These are phyloP conservation scores for Stomorhina lunata DNA, from an alignment of 2,888 invertebrate species.

Conservation along the genomic window DNA sequence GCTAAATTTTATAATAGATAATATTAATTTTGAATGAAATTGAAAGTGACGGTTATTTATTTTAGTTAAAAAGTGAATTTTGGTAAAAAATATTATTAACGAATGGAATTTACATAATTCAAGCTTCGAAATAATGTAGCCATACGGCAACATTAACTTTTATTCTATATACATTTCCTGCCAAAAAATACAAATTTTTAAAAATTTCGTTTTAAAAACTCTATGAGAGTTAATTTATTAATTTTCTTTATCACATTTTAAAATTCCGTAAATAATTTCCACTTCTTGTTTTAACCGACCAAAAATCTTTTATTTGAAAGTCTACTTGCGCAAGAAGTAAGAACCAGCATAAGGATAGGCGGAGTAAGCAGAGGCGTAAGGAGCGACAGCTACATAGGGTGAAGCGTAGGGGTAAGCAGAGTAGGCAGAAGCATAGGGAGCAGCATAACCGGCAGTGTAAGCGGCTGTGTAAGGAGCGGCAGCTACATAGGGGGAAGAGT, in stretches of 20 bases:
- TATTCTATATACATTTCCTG: no score
- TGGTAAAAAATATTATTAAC: no score
- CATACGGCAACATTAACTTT: no score
- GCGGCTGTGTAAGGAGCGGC: slow-evolving; percentile 67
- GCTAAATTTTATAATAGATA: no score
- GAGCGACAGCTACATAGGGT: slow-evolving; percentile 40
- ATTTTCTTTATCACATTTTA: not conserved
- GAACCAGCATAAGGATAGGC: slow-evolving; percentile 56
- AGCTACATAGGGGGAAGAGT: slow-evolving; percentile 65
- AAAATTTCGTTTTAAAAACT: not conserved
- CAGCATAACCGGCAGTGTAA: slow-evolving; percentile 65
- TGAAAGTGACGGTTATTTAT: no score
- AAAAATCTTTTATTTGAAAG: not conserved
- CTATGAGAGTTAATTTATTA: slow-evolving; percentile 18
- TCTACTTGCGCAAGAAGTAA: slow-evolving; percentile 59
- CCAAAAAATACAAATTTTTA: no score
- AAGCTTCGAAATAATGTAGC: no score
- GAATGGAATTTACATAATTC: no score
- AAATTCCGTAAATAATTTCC: not conserved
- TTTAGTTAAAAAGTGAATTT: no score
- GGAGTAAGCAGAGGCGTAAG: slow-evolving; percentile 35
- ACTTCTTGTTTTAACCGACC: no score
- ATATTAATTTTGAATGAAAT: no score
- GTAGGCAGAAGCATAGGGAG: slow-evolving; percentile 67
- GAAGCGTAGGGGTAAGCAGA: slow-evolving; percentile 70